Base-by-base conservation (phyloP, 2,797 vertebrate genomes). In the Moxostoma hubbsi region DNA sequence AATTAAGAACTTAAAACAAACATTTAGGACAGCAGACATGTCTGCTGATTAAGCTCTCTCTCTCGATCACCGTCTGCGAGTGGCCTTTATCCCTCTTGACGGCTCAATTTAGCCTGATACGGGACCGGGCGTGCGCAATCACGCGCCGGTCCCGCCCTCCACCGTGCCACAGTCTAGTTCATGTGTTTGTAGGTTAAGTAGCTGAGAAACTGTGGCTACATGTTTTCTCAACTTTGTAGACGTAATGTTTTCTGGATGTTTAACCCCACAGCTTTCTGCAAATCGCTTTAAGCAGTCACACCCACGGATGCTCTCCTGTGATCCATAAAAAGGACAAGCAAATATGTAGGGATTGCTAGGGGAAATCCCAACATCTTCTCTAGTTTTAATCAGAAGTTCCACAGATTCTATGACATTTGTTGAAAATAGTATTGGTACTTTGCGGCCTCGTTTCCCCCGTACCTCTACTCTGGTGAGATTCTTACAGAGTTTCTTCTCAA, bases 311-410 rank as follows among this genome's bases (percentile, higher is more conserved):
- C 6, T 45, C 10, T 64, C 61, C 61, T 13, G 12, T 63, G 36
- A 63, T 63, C 61, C 16, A 55, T 24, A 70, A 70, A 70, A 70
- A 18, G 68, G 68, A n/a, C 51, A 12, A 3, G 51, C 68, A 55
- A 72, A 72, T 8, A 72, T 58, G 12, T 72, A 71, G 7, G 53
- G 53, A 71, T 71, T 57, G 24, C 18, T 45, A 43, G 6, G 24
- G 50, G 11, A 71, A 71, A 71, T 55, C 12, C 53, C 53, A 58
- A 1, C 13, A 0, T 57, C 54, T 57, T 72, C 54, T 15, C 36
- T 58, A 46, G 69, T 72, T 58, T 72, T 46, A 58, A 58, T 72
- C 4, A 12, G n/a, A 58, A 72, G 69, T 46, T 72, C 69, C 53
- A 72, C 70, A 47, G 54, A 49, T 49, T 72, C 54, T 2, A 46